A percentile compares a stretch with the other conserved stretches of the same genome.
Evolutionary conservation across 2,113 vertebrate genomes (phyloP).

Genomic region (Percopsis transmontana): DNA sequence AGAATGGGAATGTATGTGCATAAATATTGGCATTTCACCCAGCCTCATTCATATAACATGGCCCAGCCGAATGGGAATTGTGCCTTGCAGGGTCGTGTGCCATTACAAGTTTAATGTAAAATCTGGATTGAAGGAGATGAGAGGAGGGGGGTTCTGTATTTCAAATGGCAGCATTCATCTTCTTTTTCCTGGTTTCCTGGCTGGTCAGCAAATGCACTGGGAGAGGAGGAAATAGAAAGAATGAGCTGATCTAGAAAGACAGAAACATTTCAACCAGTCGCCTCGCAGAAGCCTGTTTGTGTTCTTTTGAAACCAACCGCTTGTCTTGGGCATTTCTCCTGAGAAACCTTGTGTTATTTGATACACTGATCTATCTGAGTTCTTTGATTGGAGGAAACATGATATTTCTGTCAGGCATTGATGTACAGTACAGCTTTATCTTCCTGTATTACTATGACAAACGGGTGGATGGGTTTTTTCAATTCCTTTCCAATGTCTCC

Average conservation of each 20-base stretch:
- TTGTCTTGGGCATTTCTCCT: too few species aligned
- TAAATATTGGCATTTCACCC: slow-evolving; percentile 81
- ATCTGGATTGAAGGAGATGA: slow-evolving; percentile 71
- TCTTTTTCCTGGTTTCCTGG: slow-evolving; percentile 77
- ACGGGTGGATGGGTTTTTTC: slow-evolving; percentile 39
- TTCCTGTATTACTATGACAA: slow-evolving; percentile 23
- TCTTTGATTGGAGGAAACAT: neutral
- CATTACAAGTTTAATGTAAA: slow-evolving; percentile 81
- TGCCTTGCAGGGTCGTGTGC: slow-evolving; percentile 75
- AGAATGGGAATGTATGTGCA: slow-evolving; percentile 78
- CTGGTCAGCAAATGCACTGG: slow-evolving; percentile 76
- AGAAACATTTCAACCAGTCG: slow-evolving; percentile 54
- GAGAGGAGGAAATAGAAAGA: slow-evolving; percentile 56
- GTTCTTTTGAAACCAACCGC: slow-evolving; percentile 14
- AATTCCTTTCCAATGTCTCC: slow-evolving; percentile 57
- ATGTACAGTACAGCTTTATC: slow-evolving; percentile 36
- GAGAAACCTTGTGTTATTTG: neutral
- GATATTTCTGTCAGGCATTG: slow-evolving; percentile 23
- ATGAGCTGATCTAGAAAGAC: slow-evolving; percentile 64
- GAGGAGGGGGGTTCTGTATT: slow-evolving; percentile 51
- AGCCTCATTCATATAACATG: slow-evolving; percentile 82
- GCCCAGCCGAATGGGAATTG: slow-evolving; percentile 71
- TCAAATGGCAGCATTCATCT: slow-evolving; percentile 80
- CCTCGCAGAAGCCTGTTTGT: slow-evolving; percentile 45
- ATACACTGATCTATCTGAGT: neutral